Base-by-base conservation (phyloP, 2,797 vertebrate genomes). In the Brachyrhaphis roseni region DNA sequence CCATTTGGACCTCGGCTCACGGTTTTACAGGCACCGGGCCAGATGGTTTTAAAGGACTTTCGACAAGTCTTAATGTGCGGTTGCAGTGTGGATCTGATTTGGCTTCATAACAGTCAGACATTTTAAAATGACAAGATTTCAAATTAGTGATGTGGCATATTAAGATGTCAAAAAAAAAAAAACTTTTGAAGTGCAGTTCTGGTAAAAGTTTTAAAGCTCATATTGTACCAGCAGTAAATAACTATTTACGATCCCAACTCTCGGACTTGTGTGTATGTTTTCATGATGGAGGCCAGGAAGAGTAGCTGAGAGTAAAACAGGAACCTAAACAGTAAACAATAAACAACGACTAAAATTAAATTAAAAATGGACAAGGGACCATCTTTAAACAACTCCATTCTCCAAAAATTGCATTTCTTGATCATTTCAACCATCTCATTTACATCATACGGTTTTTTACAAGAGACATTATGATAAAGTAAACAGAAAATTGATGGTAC, bases 1-100 rank as follows among this genome's bases (percentile, higher is more conserved):
- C 79, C 78, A 77, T 89, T 77, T 87, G 72, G 71, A 86, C 83
- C 84, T 79, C 76, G 85, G 57, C 72, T 77, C 77, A 23, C 74
- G 74, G 81, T 68, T 87, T 75, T 70, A 4, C 72, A 86, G 77
- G 77, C 13, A 0, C 39, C 31, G 70, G 78, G 77, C 31, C 81
- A 75, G 73, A 84, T 86, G 76, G 77, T 80, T 13, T 81, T 15
- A 72, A 49, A 83, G 57, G 47, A 64, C 83, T 91, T 89, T 79
- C 57, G 53, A 43, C 43, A 49, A 6, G 34, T 85, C 81, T 74
- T 49, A n/a, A 74, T 78, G 36, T 28, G 39, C 26, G 26, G 20
- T 3, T 43, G n/a, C 66, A 12, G 5, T 5, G 11, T 41, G 64
- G 64, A 26, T 46, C 36, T 71, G 68, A 43, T 15, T 26, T 12